Conservation (phyloP, 2,888 invertebrate genomes). For the Lasioglossum malachurum region DNA sequence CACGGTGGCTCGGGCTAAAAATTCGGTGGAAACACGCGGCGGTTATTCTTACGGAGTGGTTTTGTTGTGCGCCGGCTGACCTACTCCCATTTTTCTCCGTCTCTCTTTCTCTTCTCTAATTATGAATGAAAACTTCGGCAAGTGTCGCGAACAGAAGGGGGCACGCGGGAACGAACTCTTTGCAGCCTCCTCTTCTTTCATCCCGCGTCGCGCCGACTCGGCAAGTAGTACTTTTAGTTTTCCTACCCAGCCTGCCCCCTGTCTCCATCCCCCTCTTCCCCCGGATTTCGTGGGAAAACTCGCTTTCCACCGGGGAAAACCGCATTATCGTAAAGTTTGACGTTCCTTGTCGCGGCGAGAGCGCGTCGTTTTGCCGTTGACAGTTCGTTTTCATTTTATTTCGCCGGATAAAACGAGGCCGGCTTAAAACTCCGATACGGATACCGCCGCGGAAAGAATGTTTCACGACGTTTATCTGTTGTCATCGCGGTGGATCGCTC, state of each 20-base stretch:
- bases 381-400: constrained; percentile 59
- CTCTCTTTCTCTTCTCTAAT: constrained; percentile 83
- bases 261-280: constrained; percentile 19
- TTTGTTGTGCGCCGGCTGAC: constrained; percentile 39
- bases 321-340: constrained; percentile 72
- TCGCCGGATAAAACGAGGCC: constrained; percentile 37
- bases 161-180: constrained; percentile 32
- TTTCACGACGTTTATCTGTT: constrained; percentile 25
- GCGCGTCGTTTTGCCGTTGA: constrained; percentile 48
- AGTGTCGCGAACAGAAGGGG: constrained; percentile 33
- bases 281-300: constrained; percentile 50
- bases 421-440: constrained; percentile 31
- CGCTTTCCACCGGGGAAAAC: constrained; percentile 62
- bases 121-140: constrained; percentile 83
- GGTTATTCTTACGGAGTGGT: constrained; percentile 29
- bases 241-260: constrained; percentile 38
- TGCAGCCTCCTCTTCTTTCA: constrained; percentile 50
- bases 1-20: background rate
- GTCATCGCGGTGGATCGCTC: constrained; percentile 2
- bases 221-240: constrained; percentile 68
- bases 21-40: background rate
- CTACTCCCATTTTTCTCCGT: constrained; percentile 39
- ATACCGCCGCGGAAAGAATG: constrained; percentile 10
- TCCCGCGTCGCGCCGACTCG: constrained; percentile 55
- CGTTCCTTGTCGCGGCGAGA: constrained; percentile 45